Conservation (phyloP, 2,113 vertebrate species). For the Natator depressus region DNA sequence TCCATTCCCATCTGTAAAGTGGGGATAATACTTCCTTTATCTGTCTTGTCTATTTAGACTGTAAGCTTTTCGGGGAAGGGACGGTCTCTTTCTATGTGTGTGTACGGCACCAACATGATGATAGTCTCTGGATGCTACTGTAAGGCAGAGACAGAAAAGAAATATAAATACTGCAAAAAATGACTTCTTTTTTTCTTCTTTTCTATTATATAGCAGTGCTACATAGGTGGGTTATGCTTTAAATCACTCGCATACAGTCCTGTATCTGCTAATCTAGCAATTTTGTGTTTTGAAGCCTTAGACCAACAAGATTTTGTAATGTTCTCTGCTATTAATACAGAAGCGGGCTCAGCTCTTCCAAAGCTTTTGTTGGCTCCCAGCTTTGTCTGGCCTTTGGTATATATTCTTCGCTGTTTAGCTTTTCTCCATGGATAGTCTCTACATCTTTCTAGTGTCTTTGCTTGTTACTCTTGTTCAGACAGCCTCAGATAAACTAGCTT, state of each 20-base stretch:
- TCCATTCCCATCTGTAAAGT: neutral
- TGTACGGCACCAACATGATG: neutral
- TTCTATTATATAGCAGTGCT: neutral
- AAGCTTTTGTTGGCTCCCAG: neutral
- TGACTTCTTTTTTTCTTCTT: neutral
- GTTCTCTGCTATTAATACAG: rapidly evolving
- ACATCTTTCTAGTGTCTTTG: neutral
- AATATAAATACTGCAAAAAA: neutral
- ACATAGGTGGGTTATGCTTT: rapidly evolving
- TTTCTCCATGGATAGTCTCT: neutral
- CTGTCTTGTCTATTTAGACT: neutral
- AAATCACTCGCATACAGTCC: neutral
- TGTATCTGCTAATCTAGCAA: neutral
- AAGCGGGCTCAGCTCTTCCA: neutral
- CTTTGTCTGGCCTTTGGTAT: neutral
- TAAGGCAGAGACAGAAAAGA: neutral
- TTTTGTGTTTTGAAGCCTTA: rapidly evolving
- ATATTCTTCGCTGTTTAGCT: neutral
- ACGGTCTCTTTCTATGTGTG: neutral
- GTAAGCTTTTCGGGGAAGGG: neutral
- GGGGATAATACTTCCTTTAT: neutral
- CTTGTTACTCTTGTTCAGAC: neutral
- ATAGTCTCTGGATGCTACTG: neutral
- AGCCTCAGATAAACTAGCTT: neutral
- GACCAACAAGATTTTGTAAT: neutral